phyloP scores from a whole-genome alignment of 37 sponge, comb jelly and placozoan genomes.

The Ephydatia muelleri region DNA sequence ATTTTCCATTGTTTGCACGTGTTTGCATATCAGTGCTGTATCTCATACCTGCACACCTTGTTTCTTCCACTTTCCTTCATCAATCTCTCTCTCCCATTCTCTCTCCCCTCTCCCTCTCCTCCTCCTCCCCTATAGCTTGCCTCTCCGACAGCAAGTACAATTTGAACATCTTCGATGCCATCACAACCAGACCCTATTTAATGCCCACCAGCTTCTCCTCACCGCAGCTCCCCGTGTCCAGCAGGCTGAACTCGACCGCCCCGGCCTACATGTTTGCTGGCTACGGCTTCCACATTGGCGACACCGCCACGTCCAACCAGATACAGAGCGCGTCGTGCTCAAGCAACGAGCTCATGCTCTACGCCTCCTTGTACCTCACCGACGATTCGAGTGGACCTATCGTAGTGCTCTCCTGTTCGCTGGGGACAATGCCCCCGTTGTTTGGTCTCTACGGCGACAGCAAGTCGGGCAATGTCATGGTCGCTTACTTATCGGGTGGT shows the following conservation, averaged over 20 bases:
- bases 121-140: not conserved
- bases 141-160: not conserved
- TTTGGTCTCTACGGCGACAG: not conserved
- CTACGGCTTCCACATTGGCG: not conserved
- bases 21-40: too few species aligned
- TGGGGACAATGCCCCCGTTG: not conserved
- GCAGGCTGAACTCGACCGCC: not conserved
- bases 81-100: not conserved
- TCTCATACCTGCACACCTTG: too few species aligned
- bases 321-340: not conserved
- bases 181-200: not conserved
- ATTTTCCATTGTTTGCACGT: not conserved
- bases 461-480: not conserved
- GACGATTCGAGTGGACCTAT: not conserved
- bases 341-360: not conserved
- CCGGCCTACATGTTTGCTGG: not conserved
- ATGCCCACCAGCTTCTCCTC: not conserved
- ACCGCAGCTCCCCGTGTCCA: not conserved
- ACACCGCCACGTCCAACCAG: not conserved
- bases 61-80: too few species aligned
- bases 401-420: not conserved
- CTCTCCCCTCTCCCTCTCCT: not conserved
- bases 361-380: not conserved
- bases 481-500: not conserved
- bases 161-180: not conserved